Base-by-base conservation (phyloP, 1,140 invertebrate genomes). In the Macrobrachium rosenbergii region DNA sequence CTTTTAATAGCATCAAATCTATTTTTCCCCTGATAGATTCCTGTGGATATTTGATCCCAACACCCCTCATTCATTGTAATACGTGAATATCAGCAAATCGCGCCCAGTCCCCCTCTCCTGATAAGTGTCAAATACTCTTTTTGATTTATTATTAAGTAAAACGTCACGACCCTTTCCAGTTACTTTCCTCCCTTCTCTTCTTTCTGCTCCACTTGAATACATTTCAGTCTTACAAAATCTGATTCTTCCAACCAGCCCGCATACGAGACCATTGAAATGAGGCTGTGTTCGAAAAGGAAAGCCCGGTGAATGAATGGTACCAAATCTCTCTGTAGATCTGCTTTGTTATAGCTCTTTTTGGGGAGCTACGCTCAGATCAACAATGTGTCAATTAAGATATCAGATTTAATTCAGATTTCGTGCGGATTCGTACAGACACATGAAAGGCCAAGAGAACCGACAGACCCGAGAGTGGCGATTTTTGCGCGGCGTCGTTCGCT, bases 361-460 rank as follows among this genome's bases (percentile, higher is more conserved):
- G 52, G 52, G 52, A 63, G 84, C 63, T 45, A 28, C 81, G 14
- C 12, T 11, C n/a, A 67, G 78, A 87, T 81, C 84, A 87, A 87
- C 84, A 87, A 87, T 87, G 84, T 87, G 84, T 87, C 84, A 87
- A 87, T 87, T 87, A 87, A 81, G 78, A 69, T 64, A 87, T 87
- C 84, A 87, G 84, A 82, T 87, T 73, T 80, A 86, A 86, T 86
- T 86, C 83, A 86, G 83, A 86, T 86, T 86, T 80, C 83, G 83
- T 86, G 83, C 83, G 79, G 83, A 79, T 86, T 64, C 45, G 62
- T 62, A 72, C 64, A 64, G 60, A 23, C 45, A 19, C 76, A 16
- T 21, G 83, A 69, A 69, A 67, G 64, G 16, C 19, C 7, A 28
- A 17, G 17, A 67, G 64, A 67, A 52, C 52, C 8, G 12, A 2